Evolutionary conservation across 2,113 vertebrate genomes (phyloP), one percentile per base, ranked within the genome.

Genomic region (Heterocephalus glaber): DNA sequence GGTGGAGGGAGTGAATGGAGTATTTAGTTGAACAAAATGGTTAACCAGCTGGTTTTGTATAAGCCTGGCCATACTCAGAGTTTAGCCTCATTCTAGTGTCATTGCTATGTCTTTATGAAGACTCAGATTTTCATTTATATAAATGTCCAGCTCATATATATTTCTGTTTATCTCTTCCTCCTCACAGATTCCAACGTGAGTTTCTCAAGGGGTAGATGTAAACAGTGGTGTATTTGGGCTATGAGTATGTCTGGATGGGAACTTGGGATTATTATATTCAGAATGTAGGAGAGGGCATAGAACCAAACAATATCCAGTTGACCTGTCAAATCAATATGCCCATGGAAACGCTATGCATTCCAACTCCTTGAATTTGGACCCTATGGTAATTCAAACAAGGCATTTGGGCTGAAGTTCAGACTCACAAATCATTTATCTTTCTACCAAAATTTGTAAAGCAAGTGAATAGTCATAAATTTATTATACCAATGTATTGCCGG

Each of bases 131-230:
- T 79, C 54, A 82, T 74, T 96, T 28, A 58, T 79, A 82, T 77
- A 77, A 88, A 92, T 79, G 58, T 52, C 41, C 84, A 80, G 22
- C 61, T 97, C 90, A 89, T 86, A 92, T 94, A 76, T 92, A 63
- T 92, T 89, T 94, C 88, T 49, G 68, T 93, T 86, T 86, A 96
- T 96, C 88, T 96, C 82, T 97, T 94, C 95, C 89, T 98, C 93
- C 72, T 95, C 89, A 88, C 92, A 97, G 97, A 97, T 96, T 93
- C 63, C 93, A 91, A 66, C 86, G 87, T 70, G 93, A 92, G 38
- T 93, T 95, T 97, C 95, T 96, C 95, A 76, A 96, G 80, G 79
- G 90, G 93, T 74, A 96, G 79, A 97, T 89, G 83, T 93, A 97
- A 97, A 95, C 9, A 86, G 86, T 35, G 54, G 44, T 58, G 41